Percentiles rank a stretch among this genome's conserved stretches.
Evolutionary conservation across 2,888 invertebrate species (phyloP).

Genomic region (Drosophila monieri): DNA sequence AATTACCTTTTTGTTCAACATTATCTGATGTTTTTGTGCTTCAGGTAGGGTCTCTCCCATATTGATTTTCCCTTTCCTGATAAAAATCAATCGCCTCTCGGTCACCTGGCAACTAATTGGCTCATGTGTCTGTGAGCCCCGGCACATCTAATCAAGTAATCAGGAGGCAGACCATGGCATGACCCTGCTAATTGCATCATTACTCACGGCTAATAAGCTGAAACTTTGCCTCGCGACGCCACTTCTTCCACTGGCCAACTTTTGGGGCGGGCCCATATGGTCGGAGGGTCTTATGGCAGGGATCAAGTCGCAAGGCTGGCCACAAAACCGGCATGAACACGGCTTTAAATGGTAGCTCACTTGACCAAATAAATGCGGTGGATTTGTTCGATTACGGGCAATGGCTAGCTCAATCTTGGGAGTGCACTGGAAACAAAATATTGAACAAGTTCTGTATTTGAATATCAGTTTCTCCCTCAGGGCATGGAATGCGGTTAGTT

Average conservation of each 20-base stretch:
- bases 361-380: constrained; percentile 9
- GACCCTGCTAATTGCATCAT: constrained; percentile 62
- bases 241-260: constrained; percentile 25
- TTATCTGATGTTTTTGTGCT: neutral
- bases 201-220: constrained; percentile 64
- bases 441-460: no score
- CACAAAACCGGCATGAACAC: constrained; percentile 4
- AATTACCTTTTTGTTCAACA: neutral
- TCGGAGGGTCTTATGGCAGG: constrained; percentile 17
- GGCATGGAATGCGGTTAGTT: no score
- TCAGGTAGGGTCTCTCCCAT: neutral
- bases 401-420: constrained; percentile 1
- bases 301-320: constrained; percentile 31
- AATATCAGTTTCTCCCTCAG: no score
- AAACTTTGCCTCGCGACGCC: constrained; percentile 27
- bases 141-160: constrained; percentile 31
- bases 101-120: constrained; percentile 30
- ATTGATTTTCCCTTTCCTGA: constrained; percentile 4
- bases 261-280: constrained; percentile 9
- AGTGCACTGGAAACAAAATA: neutral
- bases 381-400: constrained; percentile 9
- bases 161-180: constrained; percentile 16
- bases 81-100: constrained; percentile 33
- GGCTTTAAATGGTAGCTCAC: neutral
- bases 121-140: constrained; percentile 22